Conservation (phyloP, 92 coral and sea anemone species). For the Blastomussa wellsi region DNA sequence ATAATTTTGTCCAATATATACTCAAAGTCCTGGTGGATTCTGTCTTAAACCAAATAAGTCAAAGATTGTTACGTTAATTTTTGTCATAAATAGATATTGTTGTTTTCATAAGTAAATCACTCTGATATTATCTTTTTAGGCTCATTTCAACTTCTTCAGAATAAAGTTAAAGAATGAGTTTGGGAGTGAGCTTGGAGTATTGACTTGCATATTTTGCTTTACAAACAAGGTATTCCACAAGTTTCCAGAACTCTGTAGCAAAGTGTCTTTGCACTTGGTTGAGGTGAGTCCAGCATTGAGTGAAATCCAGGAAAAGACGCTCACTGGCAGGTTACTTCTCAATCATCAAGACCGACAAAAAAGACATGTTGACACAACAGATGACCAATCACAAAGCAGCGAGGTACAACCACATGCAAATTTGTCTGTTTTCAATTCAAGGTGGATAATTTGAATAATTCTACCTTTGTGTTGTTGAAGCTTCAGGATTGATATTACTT, state of each 20-base stretch:
- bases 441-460: background rate
- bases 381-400: background rate
- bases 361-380: background rate
- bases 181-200: background rate
- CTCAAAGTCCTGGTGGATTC: too few relatives aligned
- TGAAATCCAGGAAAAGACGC: conserved; percentile 70
- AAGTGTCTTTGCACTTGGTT: conserved; percentile 70
- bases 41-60: too few relatives aligned
- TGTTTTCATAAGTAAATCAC: too few relatives aligned
- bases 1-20: too few relatives aligned
- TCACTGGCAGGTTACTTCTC: conserved; percentile 34
- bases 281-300: conserved; percentile 92
- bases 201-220: background rate
- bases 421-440: background rate
- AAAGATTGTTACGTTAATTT: too few relatives aligned
- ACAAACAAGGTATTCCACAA: conserved; percentile 71
- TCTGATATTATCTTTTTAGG: too few relatives aligned
- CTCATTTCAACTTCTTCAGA: too few relatives aligned
- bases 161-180: too few relatives aligned
- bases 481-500: too few relatives aligned
- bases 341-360: background rate
- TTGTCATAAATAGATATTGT: too few relatives aligned
- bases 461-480: too few relatives aligned
- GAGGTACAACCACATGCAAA: conserved; percentile 10
- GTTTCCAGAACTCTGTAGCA: conserved; percentile 69